phyloP scores from a whole-genome alignment of 2,797 vertebrate species.

The Anisognathus igniventris region DNA sequence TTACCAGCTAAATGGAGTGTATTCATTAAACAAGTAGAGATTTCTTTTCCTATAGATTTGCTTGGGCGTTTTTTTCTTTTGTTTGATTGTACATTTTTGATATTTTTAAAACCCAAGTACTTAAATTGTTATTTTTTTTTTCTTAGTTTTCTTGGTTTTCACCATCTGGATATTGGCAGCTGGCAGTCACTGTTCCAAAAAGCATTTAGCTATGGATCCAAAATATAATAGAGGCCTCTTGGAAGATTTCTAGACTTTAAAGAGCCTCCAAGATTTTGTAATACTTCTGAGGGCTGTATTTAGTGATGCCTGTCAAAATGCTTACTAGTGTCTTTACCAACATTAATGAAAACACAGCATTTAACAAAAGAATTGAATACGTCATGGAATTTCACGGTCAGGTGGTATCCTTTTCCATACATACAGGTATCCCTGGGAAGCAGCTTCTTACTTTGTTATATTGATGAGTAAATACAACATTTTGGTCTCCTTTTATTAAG shows the following conservation, averaged over 20 bases:
- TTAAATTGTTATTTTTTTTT: background rate
- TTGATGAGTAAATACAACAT: background rate
- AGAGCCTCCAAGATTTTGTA: background rate
- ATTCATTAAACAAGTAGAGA: background rate
- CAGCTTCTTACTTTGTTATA: background rate
- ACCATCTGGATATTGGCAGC: background rate
- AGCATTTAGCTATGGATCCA: background rate
- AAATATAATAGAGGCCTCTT: background rate
- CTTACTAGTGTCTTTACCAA: background rate
- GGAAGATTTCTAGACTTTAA: background rate
- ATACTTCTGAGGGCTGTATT: background rate
- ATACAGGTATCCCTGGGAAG: background rate
- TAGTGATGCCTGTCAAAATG: background rate
- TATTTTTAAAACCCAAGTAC: background rate
- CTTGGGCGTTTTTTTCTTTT: background rate
- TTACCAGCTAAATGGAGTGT: background rate
- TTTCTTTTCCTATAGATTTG: background rate
- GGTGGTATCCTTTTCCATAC: background rate
- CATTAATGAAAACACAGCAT: background rate
- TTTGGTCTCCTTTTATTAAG: background rate
- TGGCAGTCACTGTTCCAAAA: background rate
- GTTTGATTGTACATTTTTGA: rapidly evolving
- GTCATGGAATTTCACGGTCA: background rate
- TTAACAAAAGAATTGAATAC: background rate
- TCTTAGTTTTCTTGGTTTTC: background rate